Evolutionary conservation across 2,888 invertebrate species (phyloP).

Genomic region (Colostygia pectinataria): DNA sequence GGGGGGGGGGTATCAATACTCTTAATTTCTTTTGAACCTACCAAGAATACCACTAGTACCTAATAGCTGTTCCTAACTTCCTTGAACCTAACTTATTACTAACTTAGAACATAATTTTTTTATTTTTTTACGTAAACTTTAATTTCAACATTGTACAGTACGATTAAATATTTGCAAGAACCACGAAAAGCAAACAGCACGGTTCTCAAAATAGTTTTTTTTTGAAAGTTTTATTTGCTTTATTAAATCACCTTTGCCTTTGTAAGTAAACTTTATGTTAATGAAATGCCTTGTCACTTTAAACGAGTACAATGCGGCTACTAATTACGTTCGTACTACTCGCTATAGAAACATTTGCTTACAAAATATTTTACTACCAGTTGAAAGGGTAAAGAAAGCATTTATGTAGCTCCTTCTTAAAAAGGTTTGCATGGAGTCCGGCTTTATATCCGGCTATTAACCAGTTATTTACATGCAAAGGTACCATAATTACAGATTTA

Average conservation of each 20-base stretch:
- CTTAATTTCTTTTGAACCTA: too few relatives aligned
- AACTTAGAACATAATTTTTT: too few relatives aligned
- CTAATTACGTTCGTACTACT: slow-evolving; percentile 45
- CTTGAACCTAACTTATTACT: too few relatives aligned
- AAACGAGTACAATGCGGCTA: slow-evolving; percentile 44
- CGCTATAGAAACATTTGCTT: slow-evolving; percentile 58
- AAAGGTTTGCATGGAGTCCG: background rate
- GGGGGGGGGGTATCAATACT: too few relatives aligned
- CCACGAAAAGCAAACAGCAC: background rate
- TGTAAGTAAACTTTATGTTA: slow-evolving; percentile 20
- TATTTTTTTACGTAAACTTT: too few relatives aligned
- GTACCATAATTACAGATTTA: too few relatives aligned
- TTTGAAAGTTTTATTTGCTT: slow-evolving; percentile 30
- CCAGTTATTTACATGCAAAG: background rate
- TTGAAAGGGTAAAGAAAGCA: slow-evolving; percentile 47
- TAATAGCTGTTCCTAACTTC: too few relatives aligned
- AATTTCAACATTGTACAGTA: too few relatives aligned
- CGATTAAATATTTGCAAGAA: slow-evolving; percentile 4
- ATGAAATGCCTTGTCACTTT: slow-evolving; percentile 28
- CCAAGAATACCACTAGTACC: too few relatives aligned
- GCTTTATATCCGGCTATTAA: background rate
- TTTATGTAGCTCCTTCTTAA: slow-evolving; percentile 53
- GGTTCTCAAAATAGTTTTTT: slow-evolving; percentile 22
- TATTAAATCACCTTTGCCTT: slow-evolving; percentile 1
- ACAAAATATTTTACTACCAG: slow-evolving; percentile 50